Evolutionary conservation across 1,140 invertebrate genomes (phyloP).

Genomic region (Tribolium castaneum): DNA sequence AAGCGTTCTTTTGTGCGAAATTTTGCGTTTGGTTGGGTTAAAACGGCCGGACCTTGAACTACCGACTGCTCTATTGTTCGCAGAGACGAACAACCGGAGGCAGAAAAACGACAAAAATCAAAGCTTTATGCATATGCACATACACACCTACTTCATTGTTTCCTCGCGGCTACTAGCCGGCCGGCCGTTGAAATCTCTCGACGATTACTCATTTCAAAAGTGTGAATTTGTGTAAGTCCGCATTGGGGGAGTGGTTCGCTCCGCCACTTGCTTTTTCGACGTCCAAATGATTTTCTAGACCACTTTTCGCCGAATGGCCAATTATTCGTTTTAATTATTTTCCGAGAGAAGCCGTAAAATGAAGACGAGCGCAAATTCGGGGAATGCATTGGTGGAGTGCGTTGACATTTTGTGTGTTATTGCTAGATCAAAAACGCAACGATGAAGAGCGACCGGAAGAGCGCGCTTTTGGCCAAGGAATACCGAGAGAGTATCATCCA

Average conservation of each 20-base stretch:
- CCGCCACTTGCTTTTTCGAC: not conserved
- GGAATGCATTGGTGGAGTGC: not conserved
- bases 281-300: too few species aligned
- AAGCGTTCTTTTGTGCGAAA: not conserved
- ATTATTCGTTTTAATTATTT: not conserved
- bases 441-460: slow-evolving; percentile 24
- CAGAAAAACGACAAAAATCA: slow-evolving; percentile 34
- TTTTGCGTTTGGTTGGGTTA: not conserved
- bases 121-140: slow-evolving; percentile 32
- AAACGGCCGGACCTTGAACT: slow-evolving; percentile 9
- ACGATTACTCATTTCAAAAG: slow-evolving; percentile 9
- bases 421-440: not conserved
- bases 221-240: slow-evolving; percentile 4
- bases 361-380: not conserved
- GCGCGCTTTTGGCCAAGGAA: slow-evolving; percentile 14
- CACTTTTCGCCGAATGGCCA: not conserved
- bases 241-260: not conserved
- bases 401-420: not conserved
- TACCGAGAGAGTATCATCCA: slow-evolving; percentile 19
- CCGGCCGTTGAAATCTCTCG: not conserved
- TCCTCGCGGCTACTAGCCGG: not conserved
- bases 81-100: slow-evolving; percentile 18
- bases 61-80: slow-evolving; percentile 19
- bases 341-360: not conserved
- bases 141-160: slow-evolving; percentile 23